Conservation (phyloP, 2,797 vertebrate genomes). For the Urophycis tenuis region DNA sequence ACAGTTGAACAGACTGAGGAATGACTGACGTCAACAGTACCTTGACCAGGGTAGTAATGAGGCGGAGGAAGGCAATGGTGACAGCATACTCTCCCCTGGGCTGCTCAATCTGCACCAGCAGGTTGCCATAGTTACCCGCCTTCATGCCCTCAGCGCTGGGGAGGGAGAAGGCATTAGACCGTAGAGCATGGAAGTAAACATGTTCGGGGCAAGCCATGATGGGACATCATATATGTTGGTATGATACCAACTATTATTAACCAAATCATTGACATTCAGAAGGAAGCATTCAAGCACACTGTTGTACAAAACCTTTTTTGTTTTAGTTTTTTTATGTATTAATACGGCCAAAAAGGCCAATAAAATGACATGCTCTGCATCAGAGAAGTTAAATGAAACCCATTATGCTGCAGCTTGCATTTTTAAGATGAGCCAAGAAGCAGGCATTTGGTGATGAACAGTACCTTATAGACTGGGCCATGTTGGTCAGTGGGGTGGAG, state of each 20-base stretch:
- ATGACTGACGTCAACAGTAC: conserved; percentile 53
- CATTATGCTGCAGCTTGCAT: neutral
- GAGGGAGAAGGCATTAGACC: neutral
- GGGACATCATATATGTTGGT: neutral
- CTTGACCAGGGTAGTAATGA: conserved; percentile 91
- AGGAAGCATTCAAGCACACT: neutral
- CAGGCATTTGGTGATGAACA: neutral
- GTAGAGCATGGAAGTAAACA: neutral
- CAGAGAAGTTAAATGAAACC: neutral
- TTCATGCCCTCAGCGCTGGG: conserved; percentile 94
- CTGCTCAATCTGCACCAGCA: conserved; percentile 91
- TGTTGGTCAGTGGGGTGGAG: conserved; percentile 79
- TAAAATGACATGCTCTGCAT: neutral
- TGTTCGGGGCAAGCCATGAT: neutral
- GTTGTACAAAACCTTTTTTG: neutral
- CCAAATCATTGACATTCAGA: neutral
- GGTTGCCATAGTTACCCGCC: conserved; percentile 91
- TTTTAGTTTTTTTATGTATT: neutral
- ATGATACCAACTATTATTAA: neutral
- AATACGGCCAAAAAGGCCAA: neutral
- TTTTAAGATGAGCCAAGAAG: neutral
- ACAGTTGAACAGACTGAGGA: too few relatives aligned
- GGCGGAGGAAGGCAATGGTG: conserved; percentile 87
- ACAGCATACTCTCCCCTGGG: conserved; percentile 90
- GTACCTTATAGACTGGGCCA: conserved; percentile 89